These are phyloP conservation scores for Hylaea fasciaria DNA, from an alignment of 2,888 invertebrate species.

Conservation along the genomic window DNA sequence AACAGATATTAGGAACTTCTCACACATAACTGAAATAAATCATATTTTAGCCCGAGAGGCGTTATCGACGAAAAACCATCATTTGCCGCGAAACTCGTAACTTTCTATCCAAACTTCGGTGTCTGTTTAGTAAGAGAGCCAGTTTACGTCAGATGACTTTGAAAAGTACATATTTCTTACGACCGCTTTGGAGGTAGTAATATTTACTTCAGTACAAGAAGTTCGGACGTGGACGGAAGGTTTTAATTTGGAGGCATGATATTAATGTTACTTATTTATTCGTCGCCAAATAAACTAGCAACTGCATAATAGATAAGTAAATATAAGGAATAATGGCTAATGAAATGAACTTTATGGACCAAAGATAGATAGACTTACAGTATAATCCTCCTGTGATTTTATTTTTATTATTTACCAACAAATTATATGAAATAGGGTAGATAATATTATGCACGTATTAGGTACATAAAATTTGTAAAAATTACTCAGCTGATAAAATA, in stretches of 20 bases:
- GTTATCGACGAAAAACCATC: constrained; percentile 53
- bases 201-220: constrained; percentile 28
- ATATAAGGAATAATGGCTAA: too few species aligned
- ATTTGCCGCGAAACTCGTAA: constrained; percentile 52
- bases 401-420: too few species aligned
- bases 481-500: too few species aligned
- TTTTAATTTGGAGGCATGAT: not conserved
- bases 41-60: constrained; percentile 42
- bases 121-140: constrained; percentile 72
- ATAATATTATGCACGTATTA: too few species aligned
- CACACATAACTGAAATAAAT: constrained; percentile 43
- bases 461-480: too few species aligned
- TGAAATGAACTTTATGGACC: too few species aligned
- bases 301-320: too few species aligned
- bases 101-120: constrained; percentile 64
- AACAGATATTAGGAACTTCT: constrained; percentile 41
- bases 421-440: too few species aligned
- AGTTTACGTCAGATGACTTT: constrained; percentile 71
- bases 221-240: not conserved
- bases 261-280: too few species aligned
- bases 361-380: too few species aligned
- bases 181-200: constrained; percentile 46
- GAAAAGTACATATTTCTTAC: constrained; percentile 65
- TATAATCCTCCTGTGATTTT: too few species aligned
- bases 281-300: too few species aligned